Base-by-base conservation (phyloP, 2,797 vertebrate species). In the Poliocrania exsul region DNA sequence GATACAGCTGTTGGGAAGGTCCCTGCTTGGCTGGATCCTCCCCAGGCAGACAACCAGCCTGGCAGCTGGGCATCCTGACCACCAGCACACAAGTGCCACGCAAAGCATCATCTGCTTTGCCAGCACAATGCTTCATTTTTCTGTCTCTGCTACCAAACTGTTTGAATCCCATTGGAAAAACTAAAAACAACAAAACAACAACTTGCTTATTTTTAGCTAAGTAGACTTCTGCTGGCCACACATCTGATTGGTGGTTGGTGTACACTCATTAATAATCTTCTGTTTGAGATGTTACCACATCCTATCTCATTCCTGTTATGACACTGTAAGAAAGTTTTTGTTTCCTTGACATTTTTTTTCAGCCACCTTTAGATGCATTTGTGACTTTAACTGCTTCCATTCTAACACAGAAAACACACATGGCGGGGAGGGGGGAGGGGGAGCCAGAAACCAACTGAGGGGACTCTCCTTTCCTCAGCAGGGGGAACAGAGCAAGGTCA, bases 261-360 rank as follows among this genome's bases (percentile, higher is more conserved):
- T 86, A 83, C 69, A 42, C 44, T 66, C 83, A 88, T 64, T 44
- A 93, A 81, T 21, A 64, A 46, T 47, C 25, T 74, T 86, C 67
- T 94, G 33, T 85, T 77, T 71, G 66, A 85, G 37, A 97, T 65
- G 88, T 97, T 98, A 97, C 93, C 93, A 97, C 96, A 97, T 98
- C 96, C 95, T 98, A 97, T 98, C 97, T 98, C 81, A 38, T 98
- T 96, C 97, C 97, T 97, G 97, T 98, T 97, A 75, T 83, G 88
- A 71, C 61, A 94, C 86, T 91, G 94, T 94, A 74, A 98, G 96
- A 96, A 96, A 97, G 92, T 82, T 94, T 97, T 97, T 95, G 86
- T 98, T 98, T 96, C 97, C 95, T 77, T 65, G 74, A 47, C 40
- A 19, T 72, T 91, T 71, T 86, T 86, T 93, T 78, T 70, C 12